Evolutionary conservation across 2,797 vertebrate species (phyloP).

Genomic region (Malurus leucopterus): DNA sequence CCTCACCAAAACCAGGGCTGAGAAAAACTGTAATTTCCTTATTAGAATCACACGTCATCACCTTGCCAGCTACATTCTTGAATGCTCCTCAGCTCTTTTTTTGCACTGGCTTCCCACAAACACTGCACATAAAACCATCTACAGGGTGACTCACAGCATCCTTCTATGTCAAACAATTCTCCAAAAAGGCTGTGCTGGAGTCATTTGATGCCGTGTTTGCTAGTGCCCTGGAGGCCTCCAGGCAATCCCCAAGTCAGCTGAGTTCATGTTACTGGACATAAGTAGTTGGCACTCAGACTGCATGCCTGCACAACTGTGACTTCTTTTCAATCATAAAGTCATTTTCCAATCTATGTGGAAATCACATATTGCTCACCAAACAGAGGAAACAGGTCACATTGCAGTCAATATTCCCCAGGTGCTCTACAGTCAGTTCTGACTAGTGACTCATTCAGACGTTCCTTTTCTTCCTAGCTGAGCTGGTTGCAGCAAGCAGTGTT

Average conservation of each 20-base stretch:
- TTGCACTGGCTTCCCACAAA: background rate
- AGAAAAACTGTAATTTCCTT: constrained; percentile 27
- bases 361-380: background rate
- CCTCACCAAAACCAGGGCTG: background rate
- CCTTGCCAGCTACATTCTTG: constrained; percentile 18
- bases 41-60: constrained; percentile 11
- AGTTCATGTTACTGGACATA: background rate
- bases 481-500: background rate
- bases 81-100: background rate
- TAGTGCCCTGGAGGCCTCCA: background rate
- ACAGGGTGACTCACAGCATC: background rate
- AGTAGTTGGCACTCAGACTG: background rate
- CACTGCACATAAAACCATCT: background rate
- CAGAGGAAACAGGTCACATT: background rate
- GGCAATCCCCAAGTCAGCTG: background rate
- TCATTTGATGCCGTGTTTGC: background rate
- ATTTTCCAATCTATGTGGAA: background rate
- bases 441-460: background rate
- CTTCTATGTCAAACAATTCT: background rate
- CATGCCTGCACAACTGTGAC: background rate
- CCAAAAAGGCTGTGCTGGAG: background rate
- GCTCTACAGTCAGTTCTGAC: background rate
- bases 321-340: background rate
- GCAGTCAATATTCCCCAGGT: background rate
- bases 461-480: background rate